Evolutionary conservation across 2,113 vertebrate species (phyloP).

Genomic region (Glaucidium brasilianum): DNA sequence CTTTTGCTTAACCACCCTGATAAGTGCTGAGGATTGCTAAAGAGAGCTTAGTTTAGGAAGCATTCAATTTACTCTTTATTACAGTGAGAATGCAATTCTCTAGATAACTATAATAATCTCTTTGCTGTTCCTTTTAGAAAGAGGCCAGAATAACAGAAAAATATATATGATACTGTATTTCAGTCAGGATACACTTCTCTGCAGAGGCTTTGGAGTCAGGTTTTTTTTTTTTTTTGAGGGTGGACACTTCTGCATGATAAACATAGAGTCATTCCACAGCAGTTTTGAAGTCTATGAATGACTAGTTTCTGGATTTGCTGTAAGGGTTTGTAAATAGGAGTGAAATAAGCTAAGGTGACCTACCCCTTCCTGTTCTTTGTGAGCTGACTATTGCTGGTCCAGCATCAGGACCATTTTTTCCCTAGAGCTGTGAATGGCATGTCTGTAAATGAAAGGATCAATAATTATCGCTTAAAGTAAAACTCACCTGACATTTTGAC

Average conservation of each 20-base stretch:
- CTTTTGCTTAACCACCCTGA: not conserved
- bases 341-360: not conserved
- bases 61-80: not conserved
- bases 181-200: not conserved
- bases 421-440: not conserved
- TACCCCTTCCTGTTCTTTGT: not conserved
- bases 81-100: not conserved
- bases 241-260: not conserved
- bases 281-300: not conserved
- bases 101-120: not conserved
- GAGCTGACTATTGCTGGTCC: not conserved
- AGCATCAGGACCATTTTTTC: not conserved
- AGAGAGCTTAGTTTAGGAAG: not conserved
- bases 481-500: not conserved
- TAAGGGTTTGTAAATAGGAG: not conserved
- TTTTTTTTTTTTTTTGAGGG: not conserved
- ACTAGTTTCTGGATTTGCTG: not conserved
- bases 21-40: not conserved
- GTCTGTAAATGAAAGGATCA: not conserved
- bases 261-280: not conserved
- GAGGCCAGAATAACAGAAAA: not conserved
- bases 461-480: not conserved
- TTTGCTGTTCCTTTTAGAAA: not conserved
- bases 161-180: not conserved
- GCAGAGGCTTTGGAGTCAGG: not conserved